Percentiles rank a stretch among this genome's conserved stretches.
Evolutionary conservation across 2,797 vertebrate genomes (phyloP).

Genomic region (Sebastes baramenuke): DNA sequence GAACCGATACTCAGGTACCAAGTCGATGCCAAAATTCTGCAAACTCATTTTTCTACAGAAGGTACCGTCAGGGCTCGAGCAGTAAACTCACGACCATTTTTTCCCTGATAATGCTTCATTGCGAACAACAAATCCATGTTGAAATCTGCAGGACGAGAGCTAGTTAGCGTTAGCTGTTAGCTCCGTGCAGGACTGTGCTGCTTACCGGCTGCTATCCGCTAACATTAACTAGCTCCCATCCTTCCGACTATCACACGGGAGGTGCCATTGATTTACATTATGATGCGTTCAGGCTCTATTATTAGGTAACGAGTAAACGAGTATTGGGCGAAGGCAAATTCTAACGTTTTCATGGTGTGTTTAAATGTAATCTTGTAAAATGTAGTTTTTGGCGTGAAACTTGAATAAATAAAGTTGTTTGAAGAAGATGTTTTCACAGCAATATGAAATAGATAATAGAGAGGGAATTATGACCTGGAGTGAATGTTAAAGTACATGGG

Average conservation of each 20-base stretch:
- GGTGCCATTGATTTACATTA: neutral
- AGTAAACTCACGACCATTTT: too few relatives aligned
- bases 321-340: neutral
- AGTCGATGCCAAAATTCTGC: too few relatives aligned
- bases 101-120: too few relatives aligned
- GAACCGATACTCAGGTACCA: neutral
- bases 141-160: neutral
- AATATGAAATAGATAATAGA: neutral
- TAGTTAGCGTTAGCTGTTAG: neutral
- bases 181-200: neutral
- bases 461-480: neutral
- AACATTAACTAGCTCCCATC: neutral
- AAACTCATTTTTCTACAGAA: neutral
- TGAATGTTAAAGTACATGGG: neutral
- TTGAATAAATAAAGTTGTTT: neutral
- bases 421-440: neutral
- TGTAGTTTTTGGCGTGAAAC: neutral
- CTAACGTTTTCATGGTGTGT: neutral
- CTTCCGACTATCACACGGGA: neutral
- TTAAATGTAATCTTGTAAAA: neutral
- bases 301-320: neutral
- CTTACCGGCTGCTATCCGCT: too few relatives aligned
- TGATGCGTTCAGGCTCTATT: neutral
- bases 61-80: too few relatives aligned
- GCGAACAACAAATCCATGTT: neutral